Conservation (phyloP, 2,888 invertebrate species). For the Iphiclides podalirius region DNA sequence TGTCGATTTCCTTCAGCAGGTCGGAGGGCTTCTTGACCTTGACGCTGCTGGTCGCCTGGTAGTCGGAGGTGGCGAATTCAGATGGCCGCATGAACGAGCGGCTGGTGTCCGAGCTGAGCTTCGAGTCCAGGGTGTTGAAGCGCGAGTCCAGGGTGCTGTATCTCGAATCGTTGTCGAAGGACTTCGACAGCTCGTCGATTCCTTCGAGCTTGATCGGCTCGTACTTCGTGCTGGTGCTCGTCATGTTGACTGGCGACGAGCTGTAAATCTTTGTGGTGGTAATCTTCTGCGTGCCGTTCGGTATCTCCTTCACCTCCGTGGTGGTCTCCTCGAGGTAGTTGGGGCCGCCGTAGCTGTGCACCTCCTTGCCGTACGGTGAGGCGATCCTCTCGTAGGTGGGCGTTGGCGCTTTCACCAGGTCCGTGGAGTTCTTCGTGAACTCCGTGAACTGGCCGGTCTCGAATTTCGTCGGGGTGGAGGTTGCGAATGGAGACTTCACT, state of each 20-base stretch:
- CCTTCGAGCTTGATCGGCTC: constrained; percentile 72
- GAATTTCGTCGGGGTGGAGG: constrained; percentile 62
- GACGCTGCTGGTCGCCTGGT: constrained; percentile 47
- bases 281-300: constrained; percentile 78
- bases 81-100: constrained; percentile 75
- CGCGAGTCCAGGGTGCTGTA: constrained; percentile 72
- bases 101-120: constrained; percentile 70
- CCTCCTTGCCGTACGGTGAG: constrained; percentile 67
- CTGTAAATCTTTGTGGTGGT: constrained; percentile 80
- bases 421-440: constrained; percentile 43
- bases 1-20: constrained; percentile 73
- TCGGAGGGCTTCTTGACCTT: constrained; percentile 63
- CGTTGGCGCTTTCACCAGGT: constrained; percentile 61
- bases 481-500: constrained; percentile 59
- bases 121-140: constrained; percentile 68
- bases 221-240: constrained; percentile 71
- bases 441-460: constrained; percentile 45
- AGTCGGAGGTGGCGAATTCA: constrained; percentile 68
- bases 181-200: constrained; percentile 74
- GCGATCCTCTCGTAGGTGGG: constrained; percentile 67
- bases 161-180: constrained; percentile 73
- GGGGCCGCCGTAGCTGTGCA: constrained; percentile 62
- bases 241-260: constrained; percentile 76
- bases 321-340: constrained; percentile 73
- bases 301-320: constrained; percentile 76